phyloP scores from a whole-genome alignment of 2,113 vertebrate genomes.

The Poeciliopsis prolifica region DNA sequence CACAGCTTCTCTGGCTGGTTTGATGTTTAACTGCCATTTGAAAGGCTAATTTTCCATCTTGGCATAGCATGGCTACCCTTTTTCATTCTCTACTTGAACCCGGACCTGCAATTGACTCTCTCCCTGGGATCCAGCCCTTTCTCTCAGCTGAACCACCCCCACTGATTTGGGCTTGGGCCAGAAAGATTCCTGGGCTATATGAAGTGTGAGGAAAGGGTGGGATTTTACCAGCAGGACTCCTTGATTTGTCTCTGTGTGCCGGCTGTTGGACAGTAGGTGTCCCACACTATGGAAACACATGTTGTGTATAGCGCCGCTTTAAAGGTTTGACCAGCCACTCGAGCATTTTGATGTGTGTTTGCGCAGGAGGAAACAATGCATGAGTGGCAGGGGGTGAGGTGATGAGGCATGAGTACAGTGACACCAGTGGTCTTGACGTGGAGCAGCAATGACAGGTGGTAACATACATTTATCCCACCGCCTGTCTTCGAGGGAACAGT shows the following conservation, averaged over 20 bases:
- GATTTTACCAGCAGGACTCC: slow-evolving; percentile 56
- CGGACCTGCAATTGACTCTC: slow-evolving; percentile 61
- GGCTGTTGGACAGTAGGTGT: slow-evolving; percentile 63
- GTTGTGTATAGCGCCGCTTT: slow-evolving; percentile 6
- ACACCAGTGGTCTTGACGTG: slow-evolving; percentile 66
- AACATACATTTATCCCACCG: slow-evolving; percentile 41
- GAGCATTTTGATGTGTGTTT: slow-evolving; percentile 22
- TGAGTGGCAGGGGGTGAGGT: slow-evolving; percentile 22
- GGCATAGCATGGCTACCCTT: slow-evolving; percentile 43
- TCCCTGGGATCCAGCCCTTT: slow-evolving; percentile 62
- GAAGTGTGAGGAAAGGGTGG: slow-evolving; percentile 64
- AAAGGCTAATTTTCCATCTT: slow-evolving; percentile 71
- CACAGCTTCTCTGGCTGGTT: slow-evolving; percentile 28
- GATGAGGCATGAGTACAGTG: slow-evolving; percentile 54
- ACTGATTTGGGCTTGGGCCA: slow-evolving; percentile 28
- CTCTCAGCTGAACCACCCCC: slow-evolving; percentile 57
- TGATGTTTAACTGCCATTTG: slow-evolving; percentile 62
- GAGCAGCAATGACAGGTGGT: slow-evolving; percentile 70
- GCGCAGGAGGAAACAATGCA: slow-evolving; percentile 35
- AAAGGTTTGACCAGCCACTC: slow-evolving; percentile 32
- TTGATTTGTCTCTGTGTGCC: slow-evolving; percentile 57
- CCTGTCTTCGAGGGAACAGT: slow-evolving; percentile 58
- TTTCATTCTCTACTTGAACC: slow-evolving; percentile 64
- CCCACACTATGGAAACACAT: slow-evolving; percentile 16
- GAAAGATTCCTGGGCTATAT: slow-evolving; percentile 48